Evolutionary conservation across 2,797 vertebrate genomes (phyloP).

Genomic region (Coracias cyanogaster): DNA sequence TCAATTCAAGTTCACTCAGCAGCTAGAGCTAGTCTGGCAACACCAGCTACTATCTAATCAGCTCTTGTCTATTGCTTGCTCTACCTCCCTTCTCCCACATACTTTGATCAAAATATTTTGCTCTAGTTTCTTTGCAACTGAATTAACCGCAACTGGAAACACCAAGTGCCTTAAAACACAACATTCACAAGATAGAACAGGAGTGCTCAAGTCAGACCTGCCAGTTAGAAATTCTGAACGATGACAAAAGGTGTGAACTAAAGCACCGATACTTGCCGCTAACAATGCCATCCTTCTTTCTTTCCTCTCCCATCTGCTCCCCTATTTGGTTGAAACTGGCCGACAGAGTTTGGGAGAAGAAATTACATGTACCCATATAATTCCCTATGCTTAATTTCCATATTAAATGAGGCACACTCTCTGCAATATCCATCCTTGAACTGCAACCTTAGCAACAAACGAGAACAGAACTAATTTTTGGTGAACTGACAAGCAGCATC

Average conservation of each 20-base stretch:
- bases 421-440: not conserved
- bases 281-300: not conserved
- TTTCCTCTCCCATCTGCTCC: not conserved
- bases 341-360: not conserved
- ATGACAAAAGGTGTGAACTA: not conserved
- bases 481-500: not conserved
- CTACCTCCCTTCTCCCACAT: slow-evolving; percentile 27
- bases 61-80: not conserved
- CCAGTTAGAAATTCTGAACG: not conserved
- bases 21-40: not conserved
- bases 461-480: not conserved
- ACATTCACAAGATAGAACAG: not conserved
- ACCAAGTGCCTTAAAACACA: not conserved
- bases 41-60: slow-evolving; percentile 10
- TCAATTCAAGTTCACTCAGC: not conserved
- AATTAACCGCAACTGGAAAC: slow-evolving; percentile 12
- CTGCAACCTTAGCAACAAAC: not conserved
- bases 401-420: not conserved
- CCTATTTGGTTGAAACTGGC: not conserved
- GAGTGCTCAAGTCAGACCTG: not conserved
- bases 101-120: slow-evolving; percentile 43
- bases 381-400: not conserved
- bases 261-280: not conserved
- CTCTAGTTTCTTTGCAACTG: not conserved
- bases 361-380: not conserved